Conservation (phyloP, 2,888 invertebrate species). For the Limnephilus lunatus region DNA sequence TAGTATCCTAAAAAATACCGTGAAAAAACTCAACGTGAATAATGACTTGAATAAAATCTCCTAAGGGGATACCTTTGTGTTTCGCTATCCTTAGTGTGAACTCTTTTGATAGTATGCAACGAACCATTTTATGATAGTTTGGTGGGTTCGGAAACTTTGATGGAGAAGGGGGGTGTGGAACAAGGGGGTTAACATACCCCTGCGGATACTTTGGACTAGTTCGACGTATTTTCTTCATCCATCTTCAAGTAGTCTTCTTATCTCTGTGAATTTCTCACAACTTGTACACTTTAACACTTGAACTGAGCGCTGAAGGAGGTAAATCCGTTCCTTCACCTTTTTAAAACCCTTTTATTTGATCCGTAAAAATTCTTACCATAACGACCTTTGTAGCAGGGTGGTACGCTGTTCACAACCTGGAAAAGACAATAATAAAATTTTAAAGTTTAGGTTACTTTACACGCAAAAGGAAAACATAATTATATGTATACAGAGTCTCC, state of each 20-base stretch:
- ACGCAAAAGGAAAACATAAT: not conserved
- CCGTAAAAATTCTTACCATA: not conserved
- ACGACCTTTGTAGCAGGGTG: not conserved
- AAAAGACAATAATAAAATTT: too few species aligned
- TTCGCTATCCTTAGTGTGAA: constrained; percentile 22
- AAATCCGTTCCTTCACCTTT: not conserved
- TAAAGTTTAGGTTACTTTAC: too few species aligned
- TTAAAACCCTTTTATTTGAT: not conserved
- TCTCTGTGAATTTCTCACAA: not conserved
- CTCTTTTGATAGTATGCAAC: constrained; percentile 53
- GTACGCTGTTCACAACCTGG: not conserved
- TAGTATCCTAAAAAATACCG: not conserved
- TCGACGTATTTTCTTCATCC: constrained; percentile 17
- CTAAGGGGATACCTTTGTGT: constrained; percentile 33
- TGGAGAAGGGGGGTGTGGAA: not conserved
- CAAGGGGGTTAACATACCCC: not conserved
- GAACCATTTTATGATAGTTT: constrained; percentile 51
- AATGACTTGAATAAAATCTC: constrained; percentile 43
- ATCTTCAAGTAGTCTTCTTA: constrained; percentile 6
- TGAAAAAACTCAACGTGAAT: constrained; percentile 38
- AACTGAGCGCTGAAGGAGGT: not conserved
- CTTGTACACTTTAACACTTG: not conserved
- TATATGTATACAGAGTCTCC: not conserved
- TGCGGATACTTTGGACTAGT: not conserved
- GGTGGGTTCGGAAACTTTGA: constrained; percentile 28